Base-by-base conservation (phyloP, 1,140 invertebrate species). In the Drosophila pandora region DNA sequence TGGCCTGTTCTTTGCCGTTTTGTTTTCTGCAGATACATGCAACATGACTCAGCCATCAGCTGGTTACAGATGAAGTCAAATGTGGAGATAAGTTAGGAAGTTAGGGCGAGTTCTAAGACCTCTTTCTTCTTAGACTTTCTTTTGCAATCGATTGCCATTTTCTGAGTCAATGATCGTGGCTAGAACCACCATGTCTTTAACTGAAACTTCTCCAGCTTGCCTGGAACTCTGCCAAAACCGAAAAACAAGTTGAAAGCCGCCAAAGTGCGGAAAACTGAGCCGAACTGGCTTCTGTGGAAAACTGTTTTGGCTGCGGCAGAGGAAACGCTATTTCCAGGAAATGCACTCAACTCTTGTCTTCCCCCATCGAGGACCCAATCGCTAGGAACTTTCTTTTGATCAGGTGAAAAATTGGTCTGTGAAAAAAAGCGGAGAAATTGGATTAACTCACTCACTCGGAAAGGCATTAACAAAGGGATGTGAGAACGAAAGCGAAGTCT, bases 261-360 rank as follows among this genome's bases (percentile, higher is more conserved):
- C 52, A 10, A 62, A 63, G 61, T 65, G 71, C 72, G 72, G 62
- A 74, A 67, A 67, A 67, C 32, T 64, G 48, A 50, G 25, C 22
- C 48, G 48, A 74, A 64, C 71, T 56, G 39, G 61, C 72, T 75
- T 65, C 41, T 49, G 48, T 28, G 22, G 23, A 28, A 25, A 49
- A 49, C 48, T 54, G 48, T 47, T 49, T 39, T 48, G 49, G 22
- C 49, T 28, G 47, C 10, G 45, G 56, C 30, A 75, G 64, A 82
- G 83, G 84, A 88, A 89, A 83, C 41, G 68, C 61, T 64, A 70
- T 79, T 88, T 88, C 83, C 83, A 74, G 83, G 83, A 88, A 88
- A 83, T 89, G 71, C 83, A 63, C 83, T 64, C 49, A 88, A 47
- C 64, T 74, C 70, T 48, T 34, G 22, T 34, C 34, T 28, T 47